A percentile compares a stretch with the other conserved stretches of the same genome.
Evolutionary conservation across 2,797 vertebrate genomes (phyloP).

Genomic region (Chiroxiphia lanceolata): DNA sequence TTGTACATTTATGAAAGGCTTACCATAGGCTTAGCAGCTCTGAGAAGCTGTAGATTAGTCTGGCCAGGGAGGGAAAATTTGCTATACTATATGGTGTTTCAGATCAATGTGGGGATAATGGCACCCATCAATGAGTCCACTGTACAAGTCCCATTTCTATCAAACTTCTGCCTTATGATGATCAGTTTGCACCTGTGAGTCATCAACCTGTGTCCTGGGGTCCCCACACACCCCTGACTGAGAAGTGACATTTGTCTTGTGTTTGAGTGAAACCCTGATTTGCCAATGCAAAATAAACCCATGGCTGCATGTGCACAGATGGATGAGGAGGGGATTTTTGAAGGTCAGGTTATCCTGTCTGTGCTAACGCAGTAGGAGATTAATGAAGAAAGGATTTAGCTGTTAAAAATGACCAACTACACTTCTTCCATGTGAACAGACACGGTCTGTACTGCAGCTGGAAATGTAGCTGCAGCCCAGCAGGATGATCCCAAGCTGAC

Average conservation of each 20-base stretch:
- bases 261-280: not conserved
- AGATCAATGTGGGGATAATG: not conserved
- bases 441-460: not conserved
- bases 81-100: not conserved
- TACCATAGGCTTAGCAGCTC: conserved; percentile 24
- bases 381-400: conserved; percentile 58
- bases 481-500: not conserved
- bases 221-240: not conserved
- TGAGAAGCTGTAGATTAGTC: not conserved
- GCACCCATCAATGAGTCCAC: not conserved
- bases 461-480: not conserved
- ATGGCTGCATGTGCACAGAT: not conserved
- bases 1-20: not conserved
- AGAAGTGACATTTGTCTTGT: not conserved
- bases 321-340: conserved; percentile 38
- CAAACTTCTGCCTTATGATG: not conserved
- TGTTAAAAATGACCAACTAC: conserved; percentile 42
- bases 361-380: conserved; percentile 28
- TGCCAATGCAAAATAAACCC: not conserved
- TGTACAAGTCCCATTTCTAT: not conserved
- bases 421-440: not conserved
- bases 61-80: not conserved
- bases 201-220: not conserved
- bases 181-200: not conserved
- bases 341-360: conserved; percentile 39